phyloP scores from a whole-genome alignment of 2,888 invertebrate genomes.

The Dasysyrphus tricinctus region DNA sequence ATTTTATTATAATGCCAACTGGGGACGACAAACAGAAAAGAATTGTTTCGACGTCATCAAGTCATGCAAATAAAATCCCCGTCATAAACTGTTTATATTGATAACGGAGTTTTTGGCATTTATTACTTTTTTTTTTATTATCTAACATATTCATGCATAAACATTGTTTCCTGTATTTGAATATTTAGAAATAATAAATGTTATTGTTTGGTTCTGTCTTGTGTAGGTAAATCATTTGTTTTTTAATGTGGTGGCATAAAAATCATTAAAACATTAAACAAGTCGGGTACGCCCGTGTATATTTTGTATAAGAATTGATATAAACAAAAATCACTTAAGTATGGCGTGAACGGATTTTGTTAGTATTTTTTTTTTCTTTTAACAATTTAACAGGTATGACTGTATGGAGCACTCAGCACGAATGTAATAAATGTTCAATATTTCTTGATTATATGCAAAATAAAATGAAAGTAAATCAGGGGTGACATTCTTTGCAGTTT shows the following conservation, averaged over 20 bases:
- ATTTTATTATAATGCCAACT: constrained; percentile 2
- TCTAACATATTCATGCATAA: neutral
- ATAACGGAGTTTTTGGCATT: constrained; percentile 13
- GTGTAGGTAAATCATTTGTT: neutral
- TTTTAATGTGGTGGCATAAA: neutral
- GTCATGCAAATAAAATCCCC: constrained; percentile 3
- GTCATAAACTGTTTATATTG: constrained; percentile 16
- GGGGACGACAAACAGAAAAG: neutral
- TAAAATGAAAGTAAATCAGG: neutral
- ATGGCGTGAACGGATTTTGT: neutral
- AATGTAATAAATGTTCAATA: neutral
- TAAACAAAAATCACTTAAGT: neutral
- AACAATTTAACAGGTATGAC: no score
- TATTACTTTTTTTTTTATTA: constrained; percentile 5
- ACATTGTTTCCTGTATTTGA: neutral
- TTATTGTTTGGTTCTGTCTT: neutral
- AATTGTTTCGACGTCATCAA: neutral
- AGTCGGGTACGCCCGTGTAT: neutral
- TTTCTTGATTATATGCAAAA: neutral
- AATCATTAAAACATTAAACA: neutral
- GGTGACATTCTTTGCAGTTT: neutral
- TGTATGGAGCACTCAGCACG: neutral
- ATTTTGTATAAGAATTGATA: neutral
- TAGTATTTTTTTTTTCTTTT: neutral
- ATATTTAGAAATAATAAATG: neutral